phyloP scores from a whole-genome alignment of 1,140 invertebrate species.

The Acyrthosiphon pisum region DNA sequence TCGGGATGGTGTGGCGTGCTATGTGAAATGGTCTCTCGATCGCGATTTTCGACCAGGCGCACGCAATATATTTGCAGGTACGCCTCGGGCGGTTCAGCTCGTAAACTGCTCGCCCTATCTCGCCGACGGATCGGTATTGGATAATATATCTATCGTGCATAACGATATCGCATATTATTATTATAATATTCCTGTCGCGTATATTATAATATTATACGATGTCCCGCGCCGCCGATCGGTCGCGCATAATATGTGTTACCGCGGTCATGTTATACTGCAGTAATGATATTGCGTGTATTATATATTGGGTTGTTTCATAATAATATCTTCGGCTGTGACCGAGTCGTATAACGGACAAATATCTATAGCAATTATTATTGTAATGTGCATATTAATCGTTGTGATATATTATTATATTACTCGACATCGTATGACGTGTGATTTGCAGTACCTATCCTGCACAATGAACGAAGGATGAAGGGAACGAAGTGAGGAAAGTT shows the following conservation, averaged over 20 bases:
- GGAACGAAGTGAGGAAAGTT: too few relatives aligned
- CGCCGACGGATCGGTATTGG: neutral
- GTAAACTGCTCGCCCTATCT: neutral
- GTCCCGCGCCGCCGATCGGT: neutral
- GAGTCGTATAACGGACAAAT: too few relatives aligned
- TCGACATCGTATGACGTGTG: too few relatives aligned
- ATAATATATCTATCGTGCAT: neutral
- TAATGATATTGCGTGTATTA: too few relatives aligned
- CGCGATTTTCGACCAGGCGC: neutral
- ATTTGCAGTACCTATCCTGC: too few relatives aligned
- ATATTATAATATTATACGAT: neutral
- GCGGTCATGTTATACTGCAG: too few relatives aligned
- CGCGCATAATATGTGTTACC: neutral
- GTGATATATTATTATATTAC: too few relatives aligned
- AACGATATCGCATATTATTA: neutral
- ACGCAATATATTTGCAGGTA: neutral
- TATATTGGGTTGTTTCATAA: too few relatives aligned
- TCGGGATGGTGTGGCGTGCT: neutral
- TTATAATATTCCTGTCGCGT: neutral
- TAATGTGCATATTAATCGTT: too few relatives aligned
- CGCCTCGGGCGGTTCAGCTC: neutral
- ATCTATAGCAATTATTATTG: too few relatives aligned
- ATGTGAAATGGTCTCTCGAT: neutral
- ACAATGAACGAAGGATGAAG: too few relatives aligned
- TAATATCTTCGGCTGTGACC: too few relatives aligned